phyloP scores from a whole-genome alignment of 2,113 vertebrate species.

The Chinchilla lanigera region DNA sequence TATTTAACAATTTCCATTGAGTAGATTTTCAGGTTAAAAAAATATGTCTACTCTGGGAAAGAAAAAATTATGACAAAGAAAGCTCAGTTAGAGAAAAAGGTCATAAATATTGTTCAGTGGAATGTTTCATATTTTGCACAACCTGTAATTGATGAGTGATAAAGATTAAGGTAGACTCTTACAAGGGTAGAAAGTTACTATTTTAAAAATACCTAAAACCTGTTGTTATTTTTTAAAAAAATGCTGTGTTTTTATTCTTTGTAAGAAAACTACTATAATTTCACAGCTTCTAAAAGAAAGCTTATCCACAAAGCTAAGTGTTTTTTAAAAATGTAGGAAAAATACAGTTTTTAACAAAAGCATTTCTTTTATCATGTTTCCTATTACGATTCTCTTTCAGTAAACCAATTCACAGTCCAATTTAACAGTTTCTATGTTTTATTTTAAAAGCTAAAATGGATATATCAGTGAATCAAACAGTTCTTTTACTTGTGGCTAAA shows the following conservation, averaged over 20 bases:
- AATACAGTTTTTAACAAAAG: slow-evolving; percentile 56
- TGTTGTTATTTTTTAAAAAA: slow-evolving; percentile 57
- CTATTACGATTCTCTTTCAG: slow-evolving; percentile 5
- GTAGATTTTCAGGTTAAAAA: slow-evolving; percentile 67
- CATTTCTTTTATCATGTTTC: not conserved
- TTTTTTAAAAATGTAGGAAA: slow-evolving; percentile 64
- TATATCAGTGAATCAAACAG: not conserved
- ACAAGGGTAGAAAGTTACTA: slow-evolving; percentile 57
- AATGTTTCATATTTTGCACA: slow-evolving; percentile 67
- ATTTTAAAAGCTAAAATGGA: slow-evolving; percentile 38
- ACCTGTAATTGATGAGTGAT: slow-evolving; percentile 65
- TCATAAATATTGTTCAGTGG: slow-evolving; percentile 57
- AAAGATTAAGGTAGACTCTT: slow-evolving; percentile 59
- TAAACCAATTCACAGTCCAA: not conserved
- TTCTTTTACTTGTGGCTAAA: not conserved
- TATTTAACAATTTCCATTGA: slow-evolving; percentile 73
- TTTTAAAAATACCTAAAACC: slow-evolving; percentile 57
- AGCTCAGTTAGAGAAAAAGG: slow-evolving; percentile 28
- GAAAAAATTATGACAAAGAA: slow-evolving; percentile 65
- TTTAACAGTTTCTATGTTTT: not conserved
- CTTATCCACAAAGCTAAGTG: slow-evolving; percentile 40
- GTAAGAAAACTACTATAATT: slow-evolving; percentile 49
- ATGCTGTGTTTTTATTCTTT: slow-evolving; percentile 54
- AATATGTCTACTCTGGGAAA: not conserved
- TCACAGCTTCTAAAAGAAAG: slow-evolving; percentile 72